Evolutionary conservation across 2,113 vertebrate species (phyloP).

Genomic region (Gobius niger): DNA sequence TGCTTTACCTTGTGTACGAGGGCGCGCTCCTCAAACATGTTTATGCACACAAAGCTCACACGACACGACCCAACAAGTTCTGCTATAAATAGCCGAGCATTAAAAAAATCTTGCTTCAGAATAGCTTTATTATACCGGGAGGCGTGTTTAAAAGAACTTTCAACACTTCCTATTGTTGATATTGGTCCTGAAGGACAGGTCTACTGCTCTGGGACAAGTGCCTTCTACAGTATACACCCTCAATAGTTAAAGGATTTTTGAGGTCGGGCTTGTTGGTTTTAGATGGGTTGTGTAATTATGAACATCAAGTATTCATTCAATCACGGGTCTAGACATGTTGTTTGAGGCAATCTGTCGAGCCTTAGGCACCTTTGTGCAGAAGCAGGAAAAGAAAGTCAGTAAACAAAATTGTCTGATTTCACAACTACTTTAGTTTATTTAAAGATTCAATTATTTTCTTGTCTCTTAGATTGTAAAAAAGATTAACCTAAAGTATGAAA

Average conservation of each 20-base stretch:
- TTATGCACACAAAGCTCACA: slow-evolving; percentile 25
- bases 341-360: slow-evolving; percentile 48
- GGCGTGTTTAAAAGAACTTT: slow-evolving; percentile 56
- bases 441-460: neutral
- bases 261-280: slow-evolving; percentile 26
- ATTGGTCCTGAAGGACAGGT: slow-evolving; percentile 40
- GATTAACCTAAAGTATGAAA: neutral
- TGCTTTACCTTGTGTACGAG: slow-evolving; percentile 36
- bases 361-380: slow-evolving; percentile 42
- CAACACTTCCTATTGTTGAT: slow-evolving; percentile 61
- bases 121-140: slow-evolving; percentile 29
- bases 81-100: slow-evolving; percentile 61
- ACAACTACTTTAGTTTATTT: slow-evolving; percentile 10
- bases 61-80: slow-evolving; percentile 61
- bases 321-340: slow-evolving; percentile 59
- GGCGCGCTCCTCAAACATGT: slow-evolving; percentile 47
- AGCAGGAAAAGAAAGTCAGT: slow-evolving; percentile 21
- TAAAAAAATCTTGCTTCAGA: slow-evolving; percentile 15
- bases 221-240: slow-evolving; percentile 20
- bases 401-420: slow-evolving; percentile 38
- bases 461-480: too few relatives aligned
- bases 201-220: slow-evolving; percentile 20
- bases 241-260: slow-evolving; percentile 23
- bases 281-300: slow-evolving; percentile 11
- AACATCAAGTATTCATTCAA: slow-evolving; percentile 29